These are phyloP conservation scores for Acipenser transmontanus DNA, from an alignment of 2,797 vertebrate genomes.

Conservation along the genomic window DNA sequence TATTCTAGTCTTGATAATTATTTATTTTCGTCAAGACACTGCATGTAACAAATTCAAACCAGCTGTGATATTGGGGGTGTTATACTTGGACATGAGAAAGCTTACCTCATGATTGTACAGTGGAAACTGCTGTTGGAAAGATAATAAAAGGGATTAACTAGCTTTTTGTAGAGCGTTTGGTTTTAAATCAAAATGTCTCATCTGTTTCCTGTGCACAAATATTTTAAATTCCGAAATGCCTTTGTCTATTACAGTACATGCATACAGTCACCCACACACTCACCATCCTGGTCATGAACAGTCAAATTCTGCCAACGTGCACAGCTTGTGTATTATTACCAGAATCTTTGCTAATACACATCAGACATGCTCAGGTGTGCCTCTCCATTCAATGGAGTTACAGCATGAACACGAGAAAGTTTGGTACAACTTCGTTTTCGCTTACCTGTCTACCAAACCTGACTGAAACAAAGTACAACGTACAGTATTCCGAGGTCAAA, in stretches of 20 bases:
- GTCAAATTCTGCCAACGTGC: neutral
- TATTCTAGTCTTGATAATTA: slow-evolving; percentile 52
- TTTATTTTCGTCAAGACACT: slow-evolving; percentile 56
- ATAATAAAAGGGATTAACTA: slow-evolving; percentile 90
- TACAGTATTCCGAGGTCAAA: too few species aligned
- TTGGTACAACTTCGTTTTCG: too few species aligned
- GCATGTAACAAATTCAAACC: slow-evolving; percentile 67
- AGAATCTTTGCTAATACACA: too few species aligned
- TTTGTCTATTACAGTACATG: slow-evolving; percentile 76
- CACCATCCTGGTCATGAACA: neutral
- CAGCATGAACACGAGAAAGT: too few species aligned
- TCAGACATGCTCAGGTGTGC: too few species aligned
- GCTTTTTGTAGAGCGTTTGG: slow-evolving; percentile 76
- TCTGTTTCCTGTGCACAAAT: slow-evolving; percentile 86
- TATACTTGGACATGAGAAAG: slow-evolving; percentile 70
- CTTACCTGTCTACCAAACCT: too few species aligned
- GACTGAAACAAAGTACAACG: too few species aligned
- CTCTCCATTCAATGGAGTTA: too few species aligned
- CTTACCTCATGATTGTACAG: slow-evolving; percentile 71
- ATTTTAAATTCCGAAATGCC: slow-evolving; percentile 77
- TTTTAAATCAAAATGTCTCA: slow-evolving; percentile 91
- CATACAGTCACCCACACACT: slow-evolving; percentile 23
- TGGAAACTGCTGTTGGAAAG: slow-evolving; percentile 85
- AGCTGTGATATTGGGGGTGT: slow-evolving; percentile 68
- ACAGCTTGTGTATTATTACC: too few species aligned